A percentile compares a stretch with the other conserved stretches of the same genome.
Evolutionary conservation across 2,888 invertebrate genomes (phyloP).

Genomic region (Eupithecia subumbrata): DNA sequence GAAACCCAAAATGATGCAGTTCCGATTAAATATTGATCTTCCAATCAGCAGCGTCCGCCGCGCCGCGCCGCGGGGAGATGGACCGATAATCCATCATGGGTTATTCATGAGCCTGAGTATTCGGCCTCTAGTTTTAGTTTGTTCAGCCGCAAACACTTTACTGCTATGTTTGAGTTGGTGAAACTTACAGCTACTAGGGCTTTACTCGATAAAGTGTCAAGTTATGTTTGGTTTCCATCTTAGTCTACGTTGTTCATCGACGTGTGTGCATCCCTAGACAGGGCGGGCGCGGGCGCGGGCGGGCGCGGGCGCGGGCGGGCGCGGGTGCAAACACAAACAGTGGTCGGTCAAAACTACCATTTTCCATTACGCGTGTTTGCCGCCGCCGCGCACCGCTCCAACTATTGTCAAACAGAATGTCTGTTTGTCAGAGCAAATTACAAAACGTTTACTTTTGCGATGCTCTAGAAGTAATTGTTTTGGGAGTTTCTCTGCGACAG

Average conservation of each 20-base stretch:
- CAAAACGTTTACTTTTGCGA: slow-evolving; percentile 1
- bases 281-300: neutral
- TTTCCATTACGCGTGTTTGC: slow-evolving; percentile 36
- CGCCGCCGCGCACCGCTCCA: neutral
- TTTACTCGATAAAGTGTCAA: neutral
- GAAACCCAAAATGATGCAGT: slow-evolving; percentile 10
- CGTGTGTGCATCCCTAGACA: slow-evolving; percentile 12
- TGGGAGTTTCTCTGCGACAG: neutral
- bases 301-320: slow-evolving; percentile 13
- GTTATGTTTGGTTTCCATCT: slow-evolving; percentile 2
- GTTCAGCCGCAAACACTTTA: neutral
- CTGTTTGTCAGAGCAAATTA: slow-evolving; percentile 2
- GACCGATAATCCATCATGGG: slow-evolving; percentile 15
- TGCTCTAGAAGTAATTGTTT: neutral
- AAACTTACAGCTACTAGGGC: neutral
- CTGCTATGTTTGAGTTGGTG: neutral
- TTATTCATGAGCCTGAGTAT: slow-evolving; percentile 1
- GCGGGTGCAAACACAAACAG: slow-evolving; percentile 33
- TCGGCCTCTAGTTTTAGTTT: neutral
- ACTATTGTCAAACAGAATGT: neutral
- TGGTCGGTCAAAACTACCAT: slow-evolving; percentile 39
- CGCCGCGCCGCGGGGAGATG: slow-evolving; percentile 8
- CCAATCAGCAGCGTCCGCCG: neutral
- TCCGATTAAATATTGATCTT: slow-evolving; percentile 19
- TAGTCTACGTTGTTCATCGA: neutral